A percentile compares a stretch with the other conserved stretches of the same genome.
These are phyloP conservation scores for Clavelina lepadiformis DNA, from an alignment of 23 tunicate species.

Conservation along the genomic window DNA sequence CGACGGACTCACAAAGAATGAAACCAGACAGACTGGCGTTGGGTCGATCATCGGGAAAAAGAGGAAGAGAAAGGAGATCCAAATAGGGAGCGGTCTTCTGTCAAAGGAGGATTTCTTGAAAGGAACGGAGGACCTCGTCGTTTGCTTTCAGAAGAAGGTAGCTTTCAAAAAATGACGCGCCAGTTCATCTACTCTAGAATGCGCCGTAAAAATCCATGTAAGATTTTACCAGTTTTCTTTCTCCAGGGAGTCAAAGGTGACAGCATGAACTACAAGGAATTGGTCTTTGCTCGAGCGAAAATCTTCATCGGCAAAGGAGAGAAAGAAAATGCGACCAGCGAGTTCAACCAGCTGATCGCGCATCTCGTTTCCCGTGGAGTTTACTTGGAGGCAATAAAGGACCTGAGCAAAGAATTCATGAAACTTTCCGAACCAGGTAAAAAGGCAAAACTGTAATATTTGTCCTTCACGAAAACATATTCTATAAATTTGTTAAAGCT, in stretches of 20 bases:
- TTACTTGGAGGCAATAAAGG: slow-evolving; percentile 35
- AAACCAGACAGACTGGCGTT: too few species aligned
- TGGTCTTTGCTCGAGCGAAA: slow-evolving; percentile 45
- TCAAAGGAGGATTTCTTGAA: slow-evolving; percentile 22
- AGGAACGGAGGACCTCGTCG: slow-evolving; percentile 38
- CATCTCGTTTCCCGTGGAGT: slow-evolving; percentile 51
- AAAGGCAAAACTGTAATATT: too few species aligned
- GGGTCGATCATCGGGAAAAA: too few species aligned
- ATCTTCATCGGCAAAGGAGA: background rate
- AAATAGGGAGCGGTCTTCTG: background rate
- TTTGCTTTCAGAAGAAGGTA: slow-evolving; percentile 33
- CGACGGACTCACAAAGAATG: too few species aligned
- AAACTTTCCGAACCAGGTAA: background rate
- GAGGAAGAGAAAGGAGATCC: background rate
- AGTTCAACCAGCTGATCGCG: slow-evolving; percentile 52
- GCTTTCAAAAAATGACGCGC: too few species aligned
- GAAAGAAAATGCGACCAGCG: slow-evolving; percentile 19
- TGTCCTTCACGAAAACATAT: too few species aligned
- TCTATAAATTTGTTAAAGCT: too few species aligned
- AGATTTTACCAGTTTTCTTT: background rate
- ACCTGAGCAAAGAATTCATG: slow-evolving; percentile 13
- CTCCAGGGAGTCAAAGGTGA: slow-evolving; percentile 44
- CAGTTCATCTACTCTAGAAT: background rate
- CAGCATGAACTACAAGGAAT: slow-evolving; percentile 50
- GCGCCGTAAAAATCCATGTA: slow-evolving; percentile 1